A percentile compares a stretch with the other conserved stretches of the same genome.
These are phyloP conservation scores for Brienomyrus brachyistius DNA, from an alignment of 2,113 vertebrate species.

Conservation along the genomic window DNA sequence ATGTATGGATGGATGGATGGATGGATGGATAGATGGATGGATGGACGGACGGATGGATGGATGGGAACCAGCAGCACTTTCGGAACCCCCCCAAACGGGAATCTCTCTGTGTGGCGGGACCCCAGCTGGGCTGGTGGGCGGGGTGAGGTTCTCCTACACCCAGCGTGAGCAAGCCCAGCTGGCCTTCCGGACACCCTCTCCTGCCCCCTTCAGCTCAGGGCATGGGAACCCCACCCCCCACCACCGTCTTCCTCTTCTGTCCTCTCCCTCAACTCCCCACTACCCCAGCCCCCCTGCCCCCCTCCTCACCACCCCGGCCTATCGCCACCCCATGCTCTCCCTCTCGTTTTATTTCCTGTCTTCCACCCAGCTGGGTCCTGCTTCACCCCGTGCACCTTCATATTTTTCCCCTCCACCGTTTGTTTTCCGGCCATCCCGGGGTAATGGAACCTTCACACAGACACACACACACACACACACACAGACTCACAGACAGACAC, in stretches of 20 bases:
- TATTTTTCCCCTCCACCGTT: constrained; percentile 70
- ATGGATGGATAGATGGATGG: no score
- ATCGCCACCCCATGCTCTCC: constrained; percentile 38
- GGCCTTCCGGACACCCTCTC: background rate
- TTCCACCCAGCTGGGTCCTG: constrained; percentile 85
- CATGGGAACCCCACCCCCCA: constrained; percentile 7
- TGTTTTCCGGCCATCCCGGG: constrained; percentile 90
- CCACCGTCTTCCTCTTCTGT: constrained; percentile 28
- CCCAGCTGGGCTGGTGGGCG: background rate
- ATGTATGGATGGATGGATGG: no score
- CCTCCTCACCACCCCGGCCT: constrained; percentile 40
- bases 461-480: constrained; percentile 29
- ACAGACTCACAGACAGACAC: background rate
- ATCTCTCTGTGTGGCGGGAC: background rate
- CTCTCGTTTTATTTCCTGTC: constrained; percentile 50
- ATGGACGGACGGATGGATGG: no score
- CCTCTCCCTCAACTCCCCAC: constrained; percentile 36
- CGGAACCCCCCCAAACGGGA: background rate
- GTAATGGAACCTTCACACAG: constrained; percentile 83
- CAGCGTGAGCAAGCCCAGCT: background rate
- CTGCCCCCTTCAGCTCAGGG: background rate
- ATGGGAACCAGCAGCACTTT: no score
- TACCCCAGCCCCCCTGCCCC: constrained; percentile 28
- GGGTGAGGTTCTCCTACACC: background rate
- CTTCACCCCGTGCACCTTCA: constrained; percentile 77